Percentiles rank a stretch among this genome's conserved stretches.
Conservation (phyloP, 2,888 invertebrate genomes). For the Cyaniris semiargus region DNA sequence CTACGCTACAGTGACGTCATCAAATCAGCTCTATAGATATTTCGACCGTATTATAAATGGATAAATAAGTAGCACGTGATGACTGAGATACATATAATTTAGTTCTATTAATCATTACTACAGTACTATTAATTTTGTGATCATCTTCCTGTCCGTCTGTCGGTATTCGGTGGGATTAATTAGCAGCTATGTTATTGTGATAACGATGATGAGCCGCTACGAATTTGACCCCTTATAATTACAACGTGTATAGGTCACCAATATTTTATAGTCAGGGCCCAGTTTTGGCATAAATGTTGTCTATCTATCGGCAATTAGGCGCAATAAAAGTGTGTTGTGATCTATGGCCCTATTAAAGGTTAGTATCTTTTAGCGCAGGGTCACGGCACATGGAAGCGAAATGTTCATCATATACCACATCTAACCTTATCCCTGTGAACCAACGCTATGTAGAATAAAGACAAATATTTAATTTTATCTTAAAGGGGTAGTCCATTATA, state of each 20-base stretch:
- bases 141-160: slow-evolving; percentile 8
- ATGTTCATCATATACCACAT: background rate
- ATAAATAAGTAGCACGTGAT: background rate
- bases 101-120: background rate
- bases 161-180: background rate
- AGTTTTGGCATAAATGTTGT: background rate
- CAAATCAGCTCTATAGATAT: background rate
- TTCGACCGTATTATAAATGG: background rate
- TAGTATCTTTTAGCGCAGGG: too few species aligned
- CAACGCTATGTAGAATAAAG: too few species aligned
- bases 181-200: background rate
- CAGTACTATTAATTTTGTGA: background rate
- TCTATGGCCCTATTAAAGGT: background rate
- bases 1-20: background rate
- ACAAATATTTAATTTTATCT: too few species aligned
- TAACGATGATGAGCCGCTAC: background rate
- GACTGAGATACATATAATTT: background rate
- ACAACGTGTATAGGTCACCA: background rate
- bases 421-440: too few species aligned
- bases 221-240: background rate
- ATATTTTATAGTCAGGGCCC: background rate
- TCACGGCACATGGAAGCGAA: background rate
- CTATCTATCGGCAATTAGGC: background rate
- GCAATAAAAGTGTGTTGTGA: background rate
- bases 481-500: too few species aligned